Base-by-base conservation (phyloP, 2,113 vertebrate species). In the Solenodon paradoxus region DNA sequence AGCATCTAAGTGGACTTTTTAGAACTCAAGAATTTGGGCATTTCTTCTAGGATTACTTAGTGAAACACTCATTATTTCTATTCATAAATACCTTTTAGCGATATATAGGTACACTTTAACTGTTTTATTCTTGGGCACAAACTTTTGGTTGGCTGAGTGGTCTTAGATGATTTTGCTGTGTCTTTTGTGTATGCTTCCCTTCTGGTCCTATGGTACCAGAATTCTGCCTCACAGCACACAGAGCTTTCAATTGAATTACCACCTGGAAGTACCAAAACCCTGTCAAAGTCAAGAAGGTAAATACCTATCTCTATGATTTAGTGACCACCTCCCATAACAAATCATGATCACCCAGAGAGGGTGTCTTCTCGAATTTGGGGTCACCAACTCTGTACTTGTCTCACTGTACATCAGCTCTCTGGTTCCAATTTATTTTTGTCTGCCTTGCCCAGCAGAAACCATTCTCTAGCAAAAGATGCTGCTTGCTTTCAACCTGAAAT, bases 391-490 rank as follows among this genome's bases (percentile, higher is more conserved):
- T 83, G 90, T 15, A 7, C 98, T 95, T 97, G 92, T 95, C 97
- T 98, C 92, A 98, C 94, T 79, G 92, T 95, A 92, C 92, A 97
- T 98, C 97, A 98, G 98, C 98, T 98, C 66, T 90, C 97, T 95
- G 96, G 91, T 97, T 98, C 98, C 99, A 98, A 98, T 99, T 99
- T 99, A 99, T 98, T 98, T 96, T 96, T 80, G 92, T 98, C 97
- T 98, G 94, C 96, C 96, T 98, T 98, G 98, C 94, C 96, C 95
- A 93, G 90, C 92, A 98, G 90, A 98, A 98, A 97, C 81, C 75
- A 93, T 95, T 77, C 71, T 94, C 77, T 93, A 90, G 89, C 91
- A 98, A 97, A 97, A 94, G 79, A 66, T 4, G 0, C 7, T 96
- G 84, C 92, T 97, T 96, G 94, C 88, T 97, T 97, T 95, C 92